Evolutionary conservation across 2,797 vertebrate genomes (phyloP), one percentile per base, ranked within the genome.

Genomic region (Peromyscus attwateri): DNA sequence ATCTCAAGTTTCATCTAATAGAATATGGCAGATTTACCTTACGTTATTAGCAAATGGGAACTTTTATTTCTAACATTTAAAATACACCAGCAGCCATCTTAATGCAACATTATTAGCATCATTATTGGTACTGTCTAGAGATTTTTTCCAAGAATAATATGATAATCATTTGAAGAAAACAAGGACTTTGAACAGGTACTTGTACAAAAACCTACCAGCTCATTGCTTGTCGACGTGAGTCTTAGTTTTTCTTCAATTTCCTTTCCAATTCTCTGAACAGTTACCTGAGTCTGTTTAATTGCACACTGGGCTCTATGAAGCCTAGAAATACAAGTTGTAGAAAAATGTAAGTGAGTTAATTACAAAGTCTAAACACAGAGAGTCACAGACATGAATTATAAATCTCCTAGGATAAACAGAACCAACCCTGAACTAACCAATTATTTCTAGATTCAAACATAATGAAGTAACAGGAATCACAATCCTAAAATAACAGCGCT

Each of bases 201-300:
- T 55, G 73, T 66, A 87, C 40, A 29, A 71, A 70, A 97, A 98
- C 99, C 98, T 98, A 99, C 99, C 99, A 99, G 99, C 57, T 99
- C 99, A 0, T 99, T 99, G 98, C 99, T 99, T 71, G 99, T 98
- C 5, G 99, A 99, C 0, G 99, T 99, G 85, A 99, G 99, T 98
- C 99, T 98, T 75, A 99, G 99, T 96, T 99, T 99, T 97, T 99
- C 99, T 98, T 99, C 99, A n/a, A 99, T 99, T 99, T 99, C 99
- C 98, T 99, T 99, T 97, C 99, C 99, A 92, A 99, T 99, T 98
- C 99, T 99, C 98, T 99, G 99, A 98, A 99, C 99, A 0, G 99
- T 99, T 98, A 99, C 99, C 98, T 99, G 99, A 98, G 99, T 99
- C 99, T 99, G 99, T 98, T 99, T 99, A 98, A 99, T 99, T 98